phyloP scores from a whole-genome alignment of 2,113 vertebrate species.

The Panthera leo region DNA sequence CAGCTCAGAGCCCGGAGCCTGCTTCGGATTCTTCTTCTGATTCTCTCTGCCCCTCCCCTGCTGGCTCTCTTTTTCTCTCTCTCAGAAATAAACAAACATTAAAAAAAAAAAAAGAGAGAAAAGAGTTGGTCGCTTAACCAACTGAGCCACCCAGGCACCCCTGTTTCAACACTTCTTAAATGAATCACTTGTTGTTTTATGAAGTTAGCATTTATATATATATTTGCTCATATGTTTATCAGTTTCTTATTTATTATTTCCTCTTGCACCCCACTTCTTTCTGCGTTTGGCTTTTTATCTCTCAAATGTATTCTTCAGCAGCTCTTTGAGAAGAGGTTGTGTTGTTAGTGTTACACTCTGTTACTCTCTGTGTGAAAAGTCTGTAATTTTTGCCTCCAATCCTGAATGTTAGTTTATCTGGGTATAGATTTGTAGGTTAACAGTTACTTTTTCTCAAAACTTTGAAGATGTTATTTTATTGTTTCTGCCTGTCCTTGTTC shows the following conservation, averaged over 20 bases:
- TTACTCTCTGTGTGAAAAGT: background rate
- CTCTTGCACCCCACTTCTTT: background rate
- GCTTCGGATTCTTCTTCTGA: too few species aligned
- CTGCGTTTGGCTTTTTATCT: background rate
- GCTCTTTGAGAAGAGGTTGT: background rate
- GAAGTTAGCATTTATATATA: background rate
- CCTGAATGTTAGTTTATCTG: background rate
- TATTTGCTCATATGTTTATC: background rate
- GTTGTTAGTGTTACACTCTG: background rate
- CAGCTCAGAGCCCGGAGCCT: too few species aligned
- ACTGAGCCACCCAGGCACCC: too few species aligned
- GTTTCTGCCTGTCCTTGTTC: background rate
- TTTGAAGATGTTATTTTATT: background rate
- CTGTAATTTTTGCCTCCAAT: background rate
- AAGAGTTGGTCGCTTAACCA: too few species aligned
- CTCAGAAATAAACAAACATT: too few species aligned
- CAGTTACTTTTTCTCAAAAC: background rate
- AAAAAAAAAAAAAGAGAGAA: too few species aligned
- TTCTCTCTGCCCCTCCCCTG: too few species aligned
- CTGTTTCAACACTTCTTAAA: background rate
- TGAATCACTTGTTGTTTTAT: background rate
- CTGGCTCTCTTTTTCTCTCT: too few species aligned
- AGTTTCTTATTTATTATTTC: background rate
- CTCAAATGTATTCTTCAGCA: background rate
- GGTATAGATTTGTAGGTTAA: background rate